These are phyloP conservation scores for Geothlypis trichas DNA, from an alignment of 2,113 vertebrate genomes.

Conservation along the genomic window DNA sequence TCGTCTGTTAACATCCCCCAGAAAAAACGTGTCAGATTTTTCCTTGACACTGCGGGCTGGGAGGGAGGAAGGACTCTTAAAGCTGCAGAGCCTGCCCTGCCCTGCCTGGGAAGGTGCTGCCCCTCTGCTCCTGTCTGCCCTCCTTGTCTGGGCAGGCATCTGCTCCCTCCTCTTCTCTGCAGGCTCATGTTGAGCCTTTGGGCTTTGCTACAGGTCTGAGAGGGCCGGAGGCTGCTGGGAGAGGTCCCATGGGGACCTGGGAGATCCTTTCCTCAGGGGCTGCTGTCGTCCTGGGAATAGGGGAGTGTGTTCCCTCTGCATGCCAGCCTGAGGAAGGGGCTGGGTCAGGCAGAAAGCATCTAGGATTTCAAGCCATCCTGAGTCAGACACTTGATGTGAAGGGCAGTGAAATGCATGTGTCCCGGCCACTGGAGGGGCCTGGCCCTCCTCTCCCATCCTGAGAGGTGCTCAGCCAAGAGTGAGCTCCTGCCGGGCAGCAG, in stretches of 20 bases:
- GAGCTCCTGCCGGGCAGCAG: neutral
- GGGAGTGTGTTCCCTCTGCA: neutral
- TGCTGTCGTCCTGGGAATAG: rapidly evolving
- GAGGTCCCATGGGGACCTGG: rapidly evolving
- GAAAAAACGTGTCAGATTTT: conserved; percentile 64
- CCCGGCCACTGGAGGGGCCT: neutral
- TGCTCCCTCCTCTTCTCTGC: neutral
- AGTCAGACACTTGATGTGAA: neutral
- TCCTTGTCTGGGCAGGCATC: neutral
- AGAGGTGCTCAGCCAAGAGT: neutral
- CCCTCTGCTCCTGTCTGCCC: neutral
- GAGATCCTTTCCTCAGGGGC: neutral
- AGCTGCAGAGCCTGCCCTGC: neutral
- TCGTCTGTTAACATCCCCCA: conserved; percentile 8
- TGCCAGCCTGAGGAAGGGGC: neutral
- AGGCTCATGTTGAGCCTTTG: rapidly evolving
- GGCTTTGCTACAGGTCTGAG: neutral
- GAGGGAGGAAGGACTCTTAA: conserved; percentile 53
- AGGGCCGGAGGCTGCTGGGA: neutral
- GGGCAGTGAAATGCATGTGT: rapidly evolving
- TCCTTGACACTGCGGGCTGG: conserved; percentile 4
- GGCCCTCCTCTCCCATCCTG: rapidly evolving
- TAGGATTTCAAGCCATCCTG: neutral
- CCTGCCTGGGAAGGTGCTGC: neutral
- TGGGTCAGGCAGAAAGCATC: too few relatives aligned